Evolutionary conservation across 2,113 vertebrate genomes (phyloP), one percentile per base, ranked within the genome.

Genomic region (Laticauda colubrina): DNA sequence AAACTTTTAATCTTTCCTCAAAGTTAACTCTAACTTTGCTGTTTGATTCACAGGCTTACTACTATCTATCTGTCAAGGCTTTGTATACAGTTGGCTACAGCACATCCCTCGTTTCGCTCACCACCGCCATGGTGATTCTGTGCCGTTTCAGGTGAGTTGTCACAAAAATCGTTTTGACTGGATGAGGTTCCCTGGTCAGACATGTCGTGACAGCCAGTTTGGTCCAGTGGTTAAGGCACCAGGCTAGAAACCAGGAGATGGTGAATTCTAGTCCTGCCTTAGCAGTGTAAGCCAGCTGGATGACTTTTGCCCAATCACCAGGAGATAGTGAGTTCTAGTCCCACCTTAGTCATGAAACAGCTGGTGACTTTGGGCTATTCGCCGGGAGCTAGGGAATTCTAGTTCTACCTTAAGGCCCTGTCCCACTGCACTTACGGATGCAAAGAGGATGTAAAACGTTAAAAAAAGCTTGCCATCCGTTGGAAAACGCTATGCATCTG

Each of bases 31-130:
- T 20, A 39, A 81, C 6, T 81, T 39, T 34, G n/a, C 5, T 85
- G 10, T 4, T 96, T 90, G 90, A 24, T 95, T 93, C 93, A 90
- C 86, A 88, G 99, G 98, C 98, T 94, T 98, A 97, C 92, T 99
- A 98, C 97, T 99, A 98, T 3, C 97, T 98, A 0, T 99, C 99
- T 0, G 98, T 99, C 95, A 99, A 99, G 96, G 99, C 99, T 51
- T 97, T 99, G 92, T 99, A 99, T 97, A 99, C 99, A 0, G 99
- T 99, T 0, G 99, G 99, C 90, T 99, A 99, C 97, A 99, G 99
- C 97, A 99, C 99, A 0, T 99, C 99, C 0, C 98, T 99, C 5
- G 98, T 99, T 51, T 99, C 99, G 75, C 98, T 99, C 94, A 99
- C 98, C 14, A 99, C 98, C 0, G 99, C 99, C 87, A 99, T 99